These are phyloP conservation scores for Ectemnius continuus DNA, from an alignment of 2,888 invertebrate genomes.

Conservation along the genomic window DNA sequence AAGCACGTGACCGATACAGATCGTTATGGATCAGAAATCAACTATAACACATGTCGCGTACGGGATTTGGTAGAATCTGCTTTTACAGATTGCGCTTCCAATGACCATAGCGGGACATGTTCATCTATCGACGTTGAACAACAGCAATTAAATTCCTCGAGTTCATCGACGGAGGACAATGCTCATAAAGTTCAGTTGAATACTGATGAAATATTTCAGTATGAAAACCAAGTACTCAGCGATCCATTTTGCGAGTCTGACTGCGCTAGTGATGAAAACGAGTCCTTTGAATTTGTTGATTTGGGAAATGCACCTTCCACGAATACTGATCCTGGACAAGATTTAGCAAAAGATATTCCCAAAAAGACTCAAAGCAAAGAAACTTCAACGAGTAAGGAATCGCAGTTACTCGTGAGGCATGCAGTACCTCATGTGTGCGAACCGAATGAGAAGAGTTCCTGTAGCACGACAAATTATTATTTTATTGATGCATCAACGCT, in stretches of 20 bases:
- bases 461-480: slow-evolving; percentile 80
- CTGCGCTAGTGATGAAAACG: slow-evolving; percentile 62
- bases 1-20: slow-evolving; percentile 37
- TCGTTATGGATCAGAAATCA: slow-evolving; percentile 34
- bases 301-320: slow-evolving; percentile 38
- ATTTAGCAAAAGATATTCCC: slow-evolving; percentile 9
- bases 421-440: slow-evolving; percentile 44
- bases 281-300: slow-evolving; percentile 69
- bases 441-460: slow-evolving; percentile 59
- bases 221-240: slow-evolving; percentile 69
- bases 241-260: slow-evolving; percentile 74
- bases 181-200: slow-evolving; percentile 47
- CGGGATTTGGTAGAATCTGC: slow-evolving; percentile 39
- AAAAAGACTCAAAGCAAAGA: slow-evolving; percentile 27
- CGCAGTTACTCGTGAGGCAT: slow-evolving; percentile 34
- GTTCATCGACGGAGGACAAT: slow-evolving; percentile 58
- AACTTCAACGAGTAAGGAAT: slow-evolving; percentile 16
- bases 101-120: slow-evolving; percentile 56
- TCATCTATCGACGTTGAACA: slow-evolving; percentile 63
- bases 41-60: slow-evolving; percentile 29
- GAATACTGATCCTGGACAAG: slow-evolving; percentile 24
- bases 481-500: slow-evolving; percentile 89
- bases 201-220: slow-evolving; percentile 67
- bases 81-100: slow-evolving; percentile 45
- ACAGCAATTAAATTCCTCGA: slow-evolving; percentile 59